Evolutionary conservation across 2,113 vertebrate species (phyloP).

Genomic region (Nansenia antarctica): DNA sequence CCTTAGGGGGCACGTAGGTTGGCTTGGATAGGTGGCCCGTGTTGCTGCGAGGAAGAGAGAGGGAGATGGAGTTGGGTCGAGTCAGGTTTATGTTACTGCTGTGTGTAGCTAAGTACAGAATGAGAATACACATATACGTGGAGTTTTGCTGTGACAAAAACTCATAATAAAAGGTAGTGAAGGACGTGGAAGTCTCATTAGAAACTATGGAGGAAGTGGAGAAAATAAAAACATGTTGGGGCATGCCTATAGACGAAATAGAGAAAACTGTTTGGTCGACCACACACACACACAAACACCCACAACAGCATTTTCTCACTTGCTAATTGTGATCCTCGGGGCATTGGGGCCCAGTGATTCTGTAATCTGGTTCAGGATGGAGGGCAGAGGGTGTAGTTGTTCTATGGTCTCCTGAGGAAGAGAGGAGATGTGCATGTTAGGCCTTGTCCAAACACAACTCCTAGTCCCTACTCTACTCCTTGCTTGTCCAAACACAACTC

Average conservation of each 20-base stretch:
- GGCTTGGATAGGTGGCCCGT: constrained; percentile 70
- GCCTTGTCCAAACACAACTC: no score
- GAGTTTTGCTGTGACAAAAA: no score
- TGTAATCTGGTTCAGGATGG: constrained; percentile 87
- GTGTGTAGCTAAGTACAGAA: no score
- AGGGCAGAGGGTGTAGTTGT: constrained; percentile 86
- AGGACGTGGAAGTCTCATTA: no score
- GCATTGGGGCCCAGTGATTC: constrained; percentile 66
- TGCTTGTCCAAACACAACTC: no score
- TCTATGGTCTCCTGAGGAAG: constrained; percentile 77
- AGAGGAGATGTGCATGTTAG: constrained; percentile 27
- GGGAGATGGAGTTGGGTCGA: not conserved
- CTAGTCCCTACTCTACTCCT: no score
- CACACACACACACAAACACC: not conserved
- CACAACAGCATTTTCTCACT: constrained; percentile 44
- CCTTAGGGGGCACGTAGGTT: constrained; percentile 79
- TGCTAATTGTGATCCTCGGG: constrained; percentile 60
- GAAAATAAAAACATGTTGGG: no score
- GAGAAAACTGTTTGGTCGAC: not conserved
- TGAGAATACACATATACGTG: not conserved
- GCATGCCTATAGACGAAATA: no score
- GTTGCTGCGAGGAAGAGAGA: constrained; percentile 47
- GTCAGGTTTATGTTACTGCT: not conserved
- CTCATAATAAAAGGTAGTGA: no score
- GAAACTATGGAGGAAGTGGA: no score